A percentile compares a stretch with the other conserved stretches of the same genome.
phyloP scores from a whole-genome alignment of 1,140 invertebrate species.

The Propsilocerus akamusi region DNA sequence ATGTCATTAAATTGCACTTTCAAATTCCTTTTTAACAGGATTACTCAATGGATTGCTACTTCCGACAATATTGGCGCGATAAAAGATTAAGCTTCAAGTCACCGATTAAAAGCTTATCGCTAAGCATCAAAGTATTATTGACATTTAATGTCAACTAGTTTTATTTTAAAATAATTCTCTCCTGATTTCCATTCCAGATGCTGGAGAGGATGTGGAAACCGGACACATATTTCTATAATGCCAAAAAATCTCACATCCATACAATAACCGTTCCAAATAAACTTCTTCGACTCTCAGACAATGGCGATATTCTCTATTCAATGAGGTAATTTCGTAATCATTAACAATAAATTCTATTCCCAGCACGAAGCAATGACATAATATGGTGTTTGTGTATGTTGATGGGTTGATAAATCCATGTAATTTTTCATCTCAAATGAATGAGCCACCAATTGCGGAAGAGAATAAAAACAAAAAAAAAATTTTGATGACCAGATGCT shows the following conservation, averaged over 20 bases:
- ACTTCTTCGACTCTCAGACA: conserved; percentile 67
- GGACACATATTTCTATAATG: conserved; percentile 86
- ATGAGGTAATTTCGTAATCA: conserved; percentile 55
- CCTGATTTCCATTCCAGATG: conserved; percentile 31
- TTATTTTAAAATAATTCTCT: not conserved
- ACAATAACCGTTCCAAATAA: conserved; percentile 93
- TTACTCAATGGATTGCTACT: conserved; percentile 95
- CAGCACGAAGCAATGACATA: not conserved
- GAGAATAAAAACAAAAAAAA: conserved; percentile 5
- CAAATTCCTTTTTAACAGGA: conserved; percentile 38
- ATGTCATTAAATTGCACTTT: too few species aligned
- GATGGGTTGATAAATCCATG: not conserved
- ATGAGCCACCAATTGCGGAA: conserved; percentile 2
- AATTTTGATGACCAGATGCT: not conserved
- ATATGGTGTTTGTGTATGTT: not conserved
- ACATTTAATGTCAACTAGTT: not conserved
- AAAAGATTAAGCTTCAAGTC: conserved; percentile 62
- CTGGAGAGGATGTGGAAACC: conserved; percentile 87
- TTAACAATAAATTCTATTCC: not conserved
- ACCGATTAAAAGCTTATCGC: conserved; percentile 58
- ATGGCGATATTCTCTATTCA: conserved; percentile 86
- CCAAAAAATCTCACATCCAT: conserved; percentile 84
- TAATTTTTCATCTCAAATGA: not conserved
- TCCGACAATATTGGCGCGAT: conserved; percentile 79
- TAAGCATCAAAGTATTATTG: conserved; percentile 48